These are phyloP conservation scores for Phortica variegata DNA, from an alignment of 1,140 invertebrate genomes.

Conservation along the genomic window DNA sequence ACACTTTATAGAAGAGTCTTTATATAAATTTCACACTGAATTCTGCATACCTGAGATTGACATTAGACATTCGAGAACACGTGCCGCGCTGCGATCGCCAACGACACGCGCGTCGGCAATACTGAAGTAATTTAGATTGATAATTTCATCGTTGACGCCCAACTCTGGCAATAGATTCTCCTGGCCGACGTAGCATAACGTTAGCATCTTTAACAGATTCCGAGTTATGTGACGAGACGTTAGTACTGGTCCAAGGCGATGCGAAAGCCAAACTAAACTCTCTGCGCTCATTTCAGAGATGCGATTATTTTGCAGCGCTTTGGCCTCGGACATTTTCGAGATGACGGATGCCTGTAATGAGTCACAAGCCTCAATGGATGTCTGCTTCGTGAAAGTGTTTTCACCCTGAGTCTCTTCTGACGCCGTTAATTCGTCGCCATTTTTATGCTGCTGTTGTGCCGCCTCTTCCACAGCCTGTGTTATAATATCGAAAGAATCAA, in stretches of 20 bases:
- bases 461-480: constrained; percentile 27
- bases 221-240: constrained; percentile 87
- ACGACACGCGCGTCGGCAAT: constrained; percentile 64
- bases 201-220: constrained; percentile 90
- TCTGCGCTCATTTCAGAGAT: constrained; percentile 90
- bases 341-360: constrained; percentile 49
- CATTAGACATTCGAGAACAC: constrained; percentile 84
- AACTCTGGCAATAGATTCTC: constrained; percentile 68
- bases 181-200: constrained; percentile 86
- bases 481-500: constrained; percentile 53
- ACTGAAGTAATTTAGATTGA: constrained; percentile 61
- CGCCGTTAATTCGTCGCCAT: not conserved
- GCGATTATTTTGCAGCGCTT: constrained; percentile 59
- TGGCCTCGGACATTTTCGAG: constrained; percentile 39
- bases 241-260: constrained; percentile 91
- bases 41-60: constrained; percentile 66
- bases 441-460: constrained; percentile 16
- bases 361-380: constrained; percentile 25
- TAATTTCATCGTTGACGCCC: constrained; percentile 34
- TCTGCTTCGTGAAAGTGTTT: not conserved
- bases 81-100: constrained; percentile 80
- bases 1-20: not conserved
- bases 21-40: not conserved
- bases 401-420: constrained; percentile 7
- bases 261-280: constrained; percentile 87